Evolutionary conservation across 2,113 vertebrate species (phyloP).

Genomic region (Austrofundulus limnaeus): DNA sequence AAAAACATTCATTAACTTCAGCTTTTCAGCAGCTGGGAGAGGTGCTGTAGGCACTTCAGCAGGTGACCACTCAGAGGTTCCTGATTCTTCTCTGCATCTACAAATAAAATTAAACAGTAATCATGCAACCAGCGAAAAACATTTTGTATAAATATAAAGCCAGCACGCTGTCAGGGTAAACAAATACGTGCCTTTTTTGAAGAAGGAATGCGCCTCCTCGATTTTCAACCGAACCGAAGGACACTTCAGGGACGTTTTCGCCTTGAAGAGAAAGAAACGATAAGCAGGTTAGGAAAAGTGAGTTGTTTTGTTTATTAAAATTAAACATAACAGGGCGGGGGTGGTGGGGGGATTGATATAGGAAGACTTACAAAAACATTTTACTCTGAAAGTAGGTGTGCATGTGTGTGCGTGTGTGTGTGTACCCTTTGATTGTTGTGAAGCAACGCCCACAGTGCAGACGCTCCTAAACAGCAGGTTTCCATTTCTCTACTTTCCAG

Average conservation of each 20-base stretch:
- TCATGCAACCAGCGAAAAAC: background rate
- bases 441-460: conserved; percentile 91
- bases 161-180: conserved; percentile 25
- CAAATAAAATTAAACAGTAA: background rate
- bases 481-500: conserved; percentile 82
- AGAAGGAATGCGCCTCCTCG: conserved; percentile 82
- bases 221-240: conserved; percentile 87
- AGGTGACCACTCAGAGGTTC: conserved; percentile 80
- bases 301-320: background rate
- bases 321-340: no score
- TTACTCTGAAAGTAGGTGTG: background rate
- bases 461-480: conserved; percentile 85
- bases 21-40: conserved; percentile 82
- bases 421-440: conserved; percentile 93
- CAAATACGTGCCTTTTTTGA: conserved; percentile 82
- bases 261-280: conserved; percentile 76
- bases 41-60: conserved; percentile 88
- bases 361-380: conserved; percentile 3
- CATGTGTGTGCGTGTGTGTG: conserved; percentile 1
- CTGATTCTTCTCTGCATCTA: conserved; percentile 78
- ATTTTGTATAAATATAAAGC: background rate
- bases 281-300: conserved; percentile 15
- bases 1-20: conserved; percentile 51
- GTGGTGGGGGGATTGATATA: conserved; percentile 1
- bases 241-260: conserved; percentile 91